A percentile compares a stretch with the other conserved stretches of the same genome.
phyloP scores from a whole-genome alignment of 2,113 vertebrate genomes.

The Coptodon bakossiorum region DNA sequence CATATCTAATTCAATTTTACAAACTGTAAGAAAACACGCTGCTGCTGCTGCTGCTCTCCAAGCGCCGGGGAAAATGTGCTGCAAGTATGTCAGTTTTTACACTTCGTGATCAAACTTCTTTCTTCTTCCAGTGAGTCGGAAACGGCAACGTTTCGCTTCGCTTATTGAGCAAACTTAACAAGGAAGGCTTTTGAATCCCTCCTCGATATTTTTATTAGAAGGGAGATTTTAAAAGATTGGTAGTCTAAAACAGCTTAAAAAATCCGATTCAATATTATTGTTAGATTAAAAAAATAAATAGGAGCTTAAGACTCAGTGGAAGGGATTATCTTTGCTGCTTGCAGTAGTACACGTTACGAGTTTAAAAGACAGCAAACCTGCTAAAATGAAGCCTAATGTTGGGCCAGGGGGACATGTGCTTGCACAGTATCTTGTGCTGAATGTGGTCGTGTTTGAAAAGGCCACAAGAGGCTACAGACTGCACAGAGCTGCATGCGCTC shows the following conservation, averaged over 20 bases:
- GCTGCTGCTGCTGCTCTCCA: constrained; percentile 50
- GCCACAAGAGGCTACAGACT: constrained; percentile 5
- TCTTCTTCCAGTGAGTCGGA: not conserved
- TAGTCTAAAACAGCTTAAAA: not conserved
- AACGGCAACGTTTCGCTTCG: not conserved
- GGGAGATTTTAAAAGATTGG: not conserved
- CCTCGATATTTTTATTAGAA: not conserved
- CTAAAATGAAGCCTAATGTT: not conserved
- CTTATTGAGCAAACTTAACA: not conserved
- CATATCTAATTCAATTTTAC: constrained; percentile 80
- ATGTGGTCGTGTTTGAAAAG: not conserved
- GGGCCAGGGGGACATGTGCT: not conserved
- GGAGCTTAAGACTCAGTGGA: not conserved
- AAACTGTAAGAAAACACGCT: constrained; percentile 76
- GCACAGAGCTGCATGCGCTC: not conserved
- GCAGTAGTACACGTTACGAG: not conserved
- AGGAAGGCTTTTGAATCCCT: not conserved
- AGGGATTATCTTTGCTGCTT: not conserved
- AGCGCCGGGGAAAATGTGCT: not conserved
- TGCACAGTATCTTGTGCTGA: not conserved
- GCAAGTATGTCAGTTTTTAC: constrained; percentile 23
- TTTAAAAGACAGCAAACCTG: not conserved
- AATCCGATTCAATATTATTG: not conserved
- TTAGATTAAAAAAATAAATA: not conserved
- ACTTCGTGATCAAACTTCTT: not conserved